Percentiles rank a stretch among this genome's conserved stretches.
Evolutionary conservation across 2,113 vertebrate species (phyloP).

Genomic region (Elephas maximus): DNA sequence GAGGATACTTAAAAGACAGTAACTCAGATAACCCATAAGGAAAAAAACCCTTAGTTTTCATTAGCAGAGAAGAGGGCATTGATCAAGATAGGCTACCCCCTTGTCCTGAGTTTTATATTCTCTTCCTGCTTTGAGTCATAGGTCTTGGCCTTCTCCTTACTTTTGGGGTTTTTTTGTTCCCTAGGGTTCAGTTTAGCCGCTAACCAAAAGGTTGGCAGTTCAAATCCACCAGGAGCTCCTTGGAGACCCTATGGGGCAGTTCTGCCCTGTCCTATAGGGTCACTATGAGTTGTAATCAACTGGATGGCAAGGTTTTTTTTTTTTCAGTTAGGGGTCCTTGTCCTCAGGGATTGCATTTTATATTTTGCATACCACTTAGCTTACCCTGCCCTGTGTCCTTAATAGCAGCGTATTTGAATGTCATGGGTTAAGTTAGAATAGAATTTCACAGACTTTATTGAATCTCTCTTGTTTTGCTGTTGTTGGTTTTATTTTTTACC

Average conservation of each 20-base stretch:
- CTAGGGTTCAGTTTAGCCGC: no score
- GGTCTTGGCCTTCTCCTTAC: background rate
- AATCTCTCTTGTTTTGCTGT: background rate
- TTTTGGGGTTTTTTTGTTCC: background rate
- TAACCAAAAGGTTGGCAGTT: no score
- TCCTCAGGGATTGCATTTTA: background rate
- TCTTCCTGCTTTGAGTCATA: background rate
- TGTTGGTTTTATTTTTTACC: background rate
- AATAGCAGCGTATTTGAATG: background rate
- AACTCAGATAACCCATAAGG: background rate
- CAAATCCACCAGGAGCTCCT: no score
- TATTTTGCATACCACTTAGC: background rate
- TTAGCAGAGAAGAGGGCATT: background rate
- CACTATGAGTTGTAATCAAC: no score
- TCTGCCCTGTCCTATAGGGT: no score
- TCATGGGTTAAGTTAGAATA: background rate
- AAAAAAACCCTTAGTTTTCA: background rate
- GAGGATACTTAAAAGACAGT: rapidly evolving
- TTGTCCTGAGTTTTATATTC: background rate
- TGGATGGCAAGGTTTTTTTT: no score
- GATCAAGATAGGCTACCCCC: background rate
- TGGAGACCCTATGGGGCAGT: no score
- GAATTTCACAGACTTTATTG: background rate
- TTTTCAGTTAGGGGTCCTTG: background rate
- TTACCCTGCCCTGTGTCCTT: background rate